Conservation (phyloP, 1,140 invertebrate species). For the Radopholus similis region DNA sequence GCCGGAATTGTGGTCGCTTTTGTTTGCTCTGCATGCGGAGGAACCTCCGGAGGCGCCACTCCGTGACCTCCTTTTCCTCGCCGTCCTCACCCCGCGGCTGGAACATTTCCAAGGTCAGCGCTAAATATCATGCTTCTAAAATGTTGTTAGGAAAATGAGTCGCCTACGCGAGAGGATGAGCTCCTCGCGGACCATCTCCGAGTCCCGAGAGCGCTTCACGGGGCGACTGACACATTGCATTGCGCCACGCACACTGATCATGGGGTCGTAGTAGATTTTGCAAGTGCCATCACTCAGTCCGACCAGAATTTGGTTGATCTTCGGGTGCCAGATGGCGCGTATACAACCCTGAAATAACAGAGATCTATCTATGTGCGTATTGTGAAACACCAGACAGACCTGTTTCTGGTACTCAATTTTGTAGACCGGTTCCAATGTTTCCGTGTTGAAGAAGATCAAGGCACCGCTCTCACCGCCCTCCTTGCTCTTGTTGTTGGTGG, state of each 20-base stretch:
- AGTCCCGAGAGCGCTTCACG: slow-evolving; percentile 66
- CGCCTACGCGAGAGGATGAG: slow-evolving; percentile 64
- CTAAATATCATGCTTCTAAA: slow-evolving; percentile 52
- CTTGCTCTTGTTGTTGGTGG: slow-evolving; percentile 70
- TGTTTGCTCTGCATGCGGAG: slow-evolving; percentile 75
- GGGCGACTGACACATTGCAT: slow-evolving; percentile 82
- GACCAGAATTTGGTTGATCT: slow-evolving; percentile 90
- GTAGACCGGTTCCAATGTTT: slow-evolving; percentile 70
- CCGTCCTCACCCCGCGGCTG: slow-evolving; percentile 63
- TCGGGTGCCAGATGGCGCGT: slow-evolving; percentile 88
- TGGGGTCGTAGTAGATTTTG: slow-evolving; percentile 83
- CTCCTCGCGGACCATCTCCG: slow-evolving; percentile 78
- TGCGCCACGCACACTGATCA: slow-evolving; percentile 79
- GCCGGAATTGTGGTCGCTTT: slow-evolving; percentile 84
- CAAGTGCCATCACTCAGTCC: slow-evolving; percentile 84
- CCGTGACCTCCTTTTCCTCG: slow-evolving; percentile 76
- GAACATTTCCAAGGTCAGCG: slow-evolving; percentile 91
- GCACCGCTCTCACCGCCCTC: slow-evolving; percentile 72
- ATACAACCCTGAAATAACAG: slow-evolving; percentile 68
- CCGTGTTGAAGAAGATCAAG: slow-evolving; percentile 76
- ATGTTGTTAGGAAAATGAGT: slow-evolving; percentile 21
- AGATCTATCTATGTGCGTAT: not conserved
- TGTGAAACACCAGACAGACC: slow-evolving; percentile 50
- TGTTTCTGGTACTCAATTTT: slow-evolving; percentile 74
- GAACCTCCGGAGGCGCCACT: slow-evolving; percentile 76